Base-by-base conservation (phyloP, 2,113 vertebrate species). In the Smithornis capensis region DNA sequence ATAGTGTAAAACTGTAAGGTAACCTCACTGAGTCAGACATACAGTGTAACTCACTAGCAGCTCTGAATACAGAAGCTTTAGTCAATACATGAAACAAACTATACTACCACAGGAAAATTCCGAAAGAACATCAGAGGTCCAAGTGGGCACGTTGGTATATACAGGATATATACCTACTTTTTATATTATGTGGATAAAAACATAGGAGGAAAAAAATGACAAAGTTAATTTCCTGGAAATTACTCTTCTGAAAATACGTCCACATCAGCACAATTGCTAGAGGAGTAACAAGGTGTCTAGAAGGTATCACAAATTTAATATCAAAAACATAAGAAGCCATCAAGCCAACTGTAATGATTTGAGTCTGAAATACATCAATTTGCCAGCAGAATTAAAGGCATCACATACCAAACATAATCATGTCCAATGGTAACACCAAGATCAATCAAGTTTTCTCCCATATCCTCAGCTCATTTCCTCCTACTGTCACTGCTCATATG, bases 381-480 rank as follows among this genome's bases (percentile, higher is more conserved):
- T 83, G 24, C 17, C 85, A 89, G 67, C 6, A 65, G 31, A 89
- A 74, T 23, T 63, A 75, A 70, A 92, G 69, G 35, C 38, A 67
- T 16, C 13, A 10, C 24, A 35, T 80, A 73, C 35, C 59, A 87
- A 83, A 73, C 45, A 65, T 27, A 50, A 80, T 45, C 2, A 5
- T 5, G 18, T 53, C 47, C 15, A 2, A 27, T 2, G 14, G 37
- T 71, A 85, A 80, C 84, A 89, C 38, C 38, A 86, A 74, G 25
- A 93, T 86, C 45, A 94, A 55, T 27, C 22, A 52, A 22, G 17
- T 81, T 87, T 77, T 79, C 56, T 89, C 56, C 62, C 69, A 28
- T 47, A 59, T 64, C 65, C 60, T 90, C 47, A 63, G 68, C n/a
- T 81, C 44, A 7, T 87, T 94, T 94, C 92, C 95, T 90, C 52